phyloP scores from a whole-genome alignment of 2,888 invertebrate genomes.

The Gandaritis pyraliata region DNA sequence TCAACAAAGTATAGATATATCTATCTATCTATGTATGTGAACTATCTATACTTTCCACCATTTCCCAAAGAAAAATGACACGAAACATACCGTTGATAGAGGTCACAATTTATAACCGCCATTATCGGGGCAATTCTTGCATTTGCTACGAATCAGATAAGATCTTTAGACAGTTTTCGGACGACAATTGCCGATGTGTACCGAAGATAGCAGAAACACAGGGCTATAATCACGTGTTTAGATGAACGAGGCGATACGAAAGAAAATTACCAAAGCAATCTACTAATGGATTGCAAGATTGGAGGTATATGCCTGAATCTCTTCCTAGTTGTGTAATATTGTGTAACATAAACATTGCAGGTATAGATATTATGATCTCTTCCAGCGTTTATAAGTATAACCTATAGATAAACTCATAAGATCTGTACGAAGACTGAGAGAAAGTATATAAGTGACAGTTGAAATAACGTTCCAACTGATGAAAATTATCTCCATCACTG shows the following conservation, averaged over 20 bases:
- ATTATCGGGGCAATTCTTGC: slow-evolving; percentile 65
- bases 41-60: slow-evolving; percentile 3
- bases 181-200: slow-evolving; percentile 60
- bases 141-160: slow-evolving; percentile 59
- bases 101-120: slow-evolving; percentile 61
- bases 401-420: too few species aligned
- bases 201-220: slow-evolving; percentile 62
- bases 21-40: background rate
- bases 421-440: too few species aligned
- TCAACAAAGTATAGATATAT: too few species aligned
- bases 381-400: too few species aligned
- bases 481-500: too few species aligned
- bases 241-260: slow-evolving; percentile 41
- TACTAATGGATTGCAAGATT: slow-evolving; percentile 40
- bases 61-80: slow-evolving; percentile 47
- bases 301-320: slow-evolving; percentile 1
- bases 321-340: background rate
- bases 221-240: slow-evolving; percentile 52
- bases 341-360: too few species aligned
- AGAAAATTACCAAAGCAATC: slow-evolving; percentile 44
- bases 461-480: too few species aligned
- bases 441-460: too few species aligned
- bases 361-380: too few species aligned
- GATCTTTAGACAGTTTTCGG: slow-evolving; percentile 49
- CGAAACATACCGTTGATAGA: slow-evolving; percentile 54